Evolutionary conservation across 2,888 invertebrate species (phyloP).

Genomic region (Eulithis prunata): DNA sequence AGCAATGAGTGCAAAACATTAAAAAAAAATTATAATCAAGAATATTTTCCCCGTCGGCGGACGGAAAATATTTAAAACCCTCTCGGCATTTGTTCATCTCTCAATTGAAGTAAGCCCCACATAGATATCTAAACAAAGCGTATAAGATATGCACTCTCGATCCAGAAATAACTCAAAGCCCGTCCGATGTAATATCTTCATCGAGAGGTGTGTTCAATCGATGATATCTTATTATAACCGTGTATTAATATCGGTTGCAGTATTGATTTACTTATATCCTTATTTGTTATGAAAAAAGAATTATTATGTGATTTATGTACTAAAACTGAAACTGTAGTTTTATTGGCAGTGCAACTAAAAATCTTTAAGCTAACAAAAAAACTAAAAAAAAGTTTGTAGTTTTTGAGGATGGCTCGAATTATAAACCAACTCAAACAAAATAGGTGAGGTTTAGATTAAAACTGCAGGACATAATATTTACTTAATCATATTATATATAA

Average conservation of each 20-base stretch:
- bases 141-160: constrained; percentile 45
- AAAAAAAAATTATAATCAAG: no score
- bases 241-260: constrained; percentile 39
- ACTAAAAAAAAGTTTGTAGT: no score
- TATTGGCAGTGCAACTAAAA: no score
- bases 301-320: constrained; percentile 7
- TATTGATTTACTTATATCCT: constrained; percentile 33
- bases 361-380: no score
- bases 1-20: no score
- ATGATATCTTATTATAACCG: constrained; percentile 62
- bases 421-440: no score
- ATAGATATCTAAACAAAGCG: constrained; percentile 36
- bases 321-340: background rate
- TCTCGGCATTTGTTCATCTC: background rate
- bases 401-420: no score
- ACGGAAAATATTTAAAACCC: no score
- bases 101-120: background rate
- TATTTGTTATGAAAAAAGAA: constrained; percentile 30
- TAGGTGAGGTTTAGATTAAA: no score
- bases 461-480: no score
- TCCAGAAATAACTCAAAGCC: constrained; percentile 73
- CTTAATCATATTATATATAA: no score
- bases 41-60: no score
- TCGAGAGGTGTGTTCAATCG: constrained; percentile 80
- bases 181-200: constrained; percentile 76